phyloP scores from a whole-genome alignment of 2,113 vertebrate genomes.

The Channa maculata region DNA sequence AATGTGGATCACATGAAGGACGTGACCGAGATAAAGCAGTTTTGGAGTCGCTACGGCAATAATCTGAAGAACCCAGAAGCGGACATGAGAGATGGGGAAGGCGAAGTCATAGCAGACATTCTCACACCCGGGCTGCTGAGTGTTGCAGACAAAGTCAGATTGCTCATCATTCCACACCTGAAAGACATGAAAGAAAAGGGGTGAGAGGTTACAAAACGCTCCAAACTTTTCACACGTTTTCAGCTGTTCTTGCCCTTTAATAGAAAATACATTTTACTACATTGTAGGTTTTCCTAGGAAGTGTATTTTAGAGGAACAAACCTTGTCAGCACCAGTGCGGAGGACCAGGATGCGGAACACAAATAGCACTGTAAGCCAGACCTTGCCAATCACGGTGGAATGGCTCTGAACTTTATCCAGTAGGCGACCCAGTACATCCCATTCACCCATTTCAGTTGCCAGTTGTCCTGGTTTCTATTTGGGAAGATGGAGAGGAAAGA shows the following conservation, averaged over 20 bases:
- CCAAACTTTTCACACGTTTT: background rate
- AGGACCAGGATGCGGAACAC: conserved; percentile 97
- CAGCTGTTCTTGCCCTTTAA: background rate
- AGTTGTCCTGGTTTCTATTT: conserved; percentile 21
- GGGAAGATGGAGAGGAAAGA: background rate
- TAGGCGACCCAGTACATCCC: conserved; percentile 93
- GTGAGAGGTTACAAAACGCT: background rate
- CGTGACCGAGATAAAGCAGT: conserved; percentile 94
- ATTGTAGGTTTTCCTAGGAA: background rate
- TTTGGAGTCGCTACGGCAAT: conserved; percentile 95
- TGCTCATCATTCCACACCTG: conserved; percentile 96
- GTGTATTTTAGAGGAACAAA: conserved; percentile 3
- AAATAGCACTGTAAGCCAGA: conserved; percentile 97
- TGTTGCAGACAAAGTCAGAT: conserved; percentile 96
- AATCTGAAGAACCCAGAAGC: conserved; percentile 98
- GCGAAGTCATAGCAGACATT: conserved; percentile 97
- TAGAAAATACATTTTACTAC: background rate
- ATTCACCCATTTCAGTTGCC: conserved; percentile 91
- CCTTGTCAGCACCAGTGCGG: conserved; percentile 89
- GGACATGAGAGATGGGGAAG: conserved; percentile 97
- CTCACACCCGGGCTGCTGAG: conserved; percentile 94
- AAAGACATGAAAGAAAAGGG: conserved; percentile 1
- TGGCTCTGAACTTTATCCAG: conserved; percentile 95
- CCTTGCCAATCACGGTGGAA: conserved; percentile 95
- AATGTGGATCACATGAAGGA: conserved; percentile 91